phyloP scores from a whole-genome alignment of 1,140 invertebrate species.

The Ceratina japonica region DNA sequence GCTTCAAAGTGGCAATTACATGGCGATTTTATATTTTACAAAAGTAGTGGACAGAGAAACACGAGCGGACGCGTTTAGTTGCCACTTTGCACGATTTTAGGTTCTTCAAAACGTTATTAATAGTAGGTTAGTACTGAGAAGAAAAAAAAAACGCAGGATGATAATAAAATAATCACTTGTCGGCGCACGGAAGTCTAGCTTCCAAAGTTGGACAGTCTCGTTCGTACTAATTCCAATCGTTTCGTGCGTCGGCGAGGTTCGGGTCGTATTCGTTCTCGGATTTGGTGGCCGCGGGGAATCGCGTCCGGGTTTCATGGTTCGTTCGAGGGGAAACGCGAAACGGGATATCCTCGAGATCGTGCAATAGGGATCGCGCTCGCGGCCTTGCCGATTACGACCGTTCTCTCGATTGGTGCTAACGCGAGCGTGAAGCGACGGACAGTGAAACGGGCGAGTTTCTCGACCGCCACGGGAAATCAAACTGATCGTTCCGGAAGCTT shows the following conservation, averaged over 20 bases:
- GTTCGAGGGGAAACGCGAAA: background rate
- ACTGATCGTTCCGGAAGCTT: too few species aligned
- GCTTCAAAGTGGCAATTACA: constrained; percentile 22
- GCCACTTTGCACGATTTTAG: constrained; percentile 46
- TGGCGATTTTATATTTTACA: constrained; percentile 33
- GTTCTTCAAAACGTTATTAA: constrained; percentile 40
- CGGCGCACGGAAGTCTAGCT: too few species aligned
- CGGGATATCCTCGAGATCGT: constrained; percentile 23
- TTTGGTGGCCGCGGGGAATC: constrained; percentile 10
- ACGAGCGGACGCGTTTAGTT: constrained; percentile 7
- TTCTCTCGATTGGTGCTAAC: constrained; percentile 17
- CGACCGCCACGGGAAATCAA: background rate
- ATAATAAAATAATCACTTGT: too few species aligned
- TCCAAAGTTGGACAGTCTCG: too few species aligned
- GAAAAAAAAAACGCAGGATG: background rate
- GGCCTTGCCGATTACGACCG: background rate
- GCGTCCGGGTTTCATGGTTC: constrained; percentile 21
- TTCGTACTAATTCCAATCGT: too few species aligned
- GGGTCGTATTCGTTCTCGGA: background rate
- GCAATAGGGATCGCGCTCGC: constrained; percentile 42
- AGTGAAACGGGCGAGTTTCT: constrained; percentile 6
- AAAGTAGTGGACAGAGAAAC: background rate
- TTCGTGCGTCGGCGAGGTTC: background rate
- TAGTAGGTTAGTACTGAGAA: constrained; percentile 14
- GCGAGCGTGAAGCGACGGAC: background rate